Evolutionary conservation across 2,888 invertebrate genomes (phyloP).

Genomic region (Dynastes maya): DNA sequence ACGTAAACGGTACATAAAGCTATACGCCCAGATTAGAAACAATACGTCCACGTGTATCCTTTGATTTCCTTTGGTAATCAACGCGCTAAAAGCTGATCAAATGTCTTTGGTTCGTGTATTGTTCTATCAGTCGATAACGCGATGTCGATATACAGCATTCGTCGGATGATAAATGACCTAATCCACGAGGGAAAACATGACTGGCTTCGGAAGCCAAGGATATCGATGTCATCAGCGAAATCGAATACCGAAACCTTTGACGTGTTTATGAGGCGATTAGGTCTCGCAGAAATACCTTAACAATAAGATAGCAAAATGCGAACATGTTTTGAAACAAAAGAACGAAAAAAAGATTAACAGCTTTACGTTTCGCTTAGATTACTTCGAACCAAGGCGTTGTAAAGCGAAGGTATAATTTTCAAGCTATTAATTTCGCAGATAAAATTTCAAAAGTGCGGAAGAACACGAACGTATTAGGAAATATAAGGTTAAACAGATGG

Average conservation of each 20-base stretch:
- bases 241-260: constrained; percentile 44
- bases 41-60: not conserved
- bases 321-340: constrained; percentile 3
- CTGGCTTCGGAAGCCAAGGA: constrained; percentile 41
- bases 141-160: not conserved
- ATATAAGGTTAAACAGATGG: not conserved
- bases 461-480: not conserved
- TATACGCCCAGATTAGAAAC: not conserved
- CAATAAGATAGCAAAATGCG: not conserved
- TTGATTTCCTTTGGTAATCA: not conserved
- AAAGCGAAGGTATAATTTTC: not conserved
- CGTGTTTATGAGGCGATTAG: constrained; percentile 38
- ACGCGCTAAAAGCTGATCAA: constrained; percentile 5
- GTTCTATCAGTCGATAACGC: constrained; percentile 6
- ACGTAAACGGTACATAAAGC: too few relatives aligned
- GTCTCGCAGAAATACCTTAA: constrained; percentile 3
- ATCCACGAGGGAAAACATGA: constrained; percentile 25
- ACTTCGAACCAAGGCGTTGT: not conserved
- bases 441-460: not conserved
- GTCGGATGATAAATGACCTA: constrained; percentile 38
- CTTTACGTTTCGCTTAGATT: constrained; percentile 3
- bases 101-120: not conserved
- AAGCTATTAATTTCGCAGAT: not conserved
- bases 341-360: not conserved
- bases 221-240: constrained; percentile 34